These are phyloP conservation scores for Conistra vaccinii DNA, from an alignment of 2,888 invertebrate genomes.

Conservation along the genomic window DNA sequence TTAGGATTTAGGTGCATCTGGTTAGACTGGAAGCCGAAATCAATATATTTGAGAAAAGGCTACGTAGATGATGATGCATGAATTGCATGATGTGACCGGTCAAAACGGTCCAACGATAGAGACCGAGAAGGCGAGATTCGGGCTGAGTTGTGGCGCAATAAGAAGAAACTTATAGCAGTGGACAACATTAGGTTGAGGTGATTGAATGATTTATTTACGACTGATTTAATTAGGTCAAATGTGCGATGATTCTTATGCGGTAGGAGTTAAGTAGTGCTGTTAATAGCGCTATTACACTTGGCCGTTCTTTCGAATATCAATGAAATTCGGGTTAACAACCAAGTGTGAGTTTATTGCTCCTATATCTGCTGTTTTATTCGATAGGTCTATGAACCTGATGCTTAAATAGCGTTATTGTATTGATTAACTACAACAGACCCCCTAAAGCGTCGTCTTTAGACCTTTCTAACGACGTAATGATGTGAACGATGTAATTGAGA, in stretches of 20 bases:
- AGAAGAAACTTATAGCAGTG: background rate
- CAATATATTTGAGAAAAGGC: no score
- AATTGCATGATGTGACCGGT: no score
- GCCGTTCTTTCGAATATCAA: background rate
- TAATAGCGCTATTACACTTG: background rate
- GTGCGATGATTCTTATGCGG: background rate
- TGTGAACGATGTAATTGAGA: no score
- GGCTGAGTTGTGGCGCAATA: background rate
- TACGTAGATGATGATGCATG: background rate
- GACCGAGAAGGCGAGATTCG: background rate
- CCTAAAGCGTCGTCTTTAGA: background rate
- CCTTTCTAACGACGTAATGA: no score
- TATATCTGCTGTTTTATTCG: slow-evolving; percentile 1
- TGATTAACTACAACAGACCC: background rate
- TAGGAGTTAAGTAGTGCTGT: background rate
- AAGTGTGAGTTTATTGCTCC: slow-evolving; percentile 1
- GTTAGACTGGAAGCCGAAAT: no score
- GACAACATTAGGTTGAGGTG: background rate
- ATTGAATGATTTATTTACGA: background rate
- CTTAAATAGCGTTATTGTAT: background rate
- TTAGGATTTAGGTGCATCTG: no score
- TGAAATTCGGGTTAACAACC: background rate
- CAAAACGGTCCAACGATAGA: background rate
- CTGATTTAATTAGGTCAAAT: background rate
- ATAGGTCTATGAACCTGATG: background rate